A percentile compares a stretch with the other conserved stretches of the same genome.
Evolutionary conservation across 2,888 invertebrate species (phyloP).

Genomic region (Chironomus riparius): DNA sequence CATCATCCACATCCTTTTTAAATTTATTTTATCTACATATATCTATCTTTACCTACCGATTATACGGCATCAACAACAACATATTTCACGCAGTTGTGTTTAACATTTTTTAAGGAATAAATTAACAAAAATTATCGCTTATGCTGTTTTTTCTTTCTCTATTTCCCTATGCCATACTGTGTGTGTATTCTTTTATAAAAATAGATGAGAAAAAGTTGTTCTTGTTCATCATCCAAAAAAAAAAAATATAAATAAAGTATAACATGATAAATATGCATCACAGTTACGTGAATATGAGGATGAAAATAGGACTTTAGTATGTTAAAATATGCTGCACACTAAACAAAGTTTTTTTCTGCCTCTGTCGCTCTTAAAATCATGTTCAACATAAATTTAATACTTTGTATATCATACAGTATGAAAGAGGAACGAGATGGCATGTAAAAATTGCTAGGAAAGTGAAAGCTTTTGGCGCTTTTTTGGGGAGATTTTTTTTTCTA

Average conservation of each 20-base stretch:
- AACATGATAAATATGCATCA: slow-evolving; percentile 11
- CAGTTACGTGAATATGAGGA: slow-evolving; percentile 7
- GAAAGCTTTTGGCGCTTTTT: too few relatives aligned
- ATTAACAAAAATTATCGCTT: slow-evolving; percentile 18
- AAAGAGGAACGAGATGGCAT: too few relatives aligned
- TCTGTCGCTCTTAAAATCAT: slow-evolving; percentile 1
- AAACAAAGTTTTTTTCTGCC: neutral
- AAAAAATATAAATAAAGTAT: neutral
- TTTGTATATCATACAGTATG: neutral
- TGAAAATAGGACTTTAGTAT: neutral
- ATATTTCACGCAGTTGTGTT: slow-evolving; percentile 15
- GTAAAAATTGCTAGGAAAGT: too few relatives aligned
- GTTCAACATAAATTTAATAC: slow-evolving; percentile 8
- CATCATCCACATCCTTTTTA: too few relatives aligned
- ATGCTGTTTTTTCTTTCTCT: neutral
- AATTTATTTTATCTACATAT: too few relatives aligned
- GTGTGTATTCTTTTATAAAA: neutral
- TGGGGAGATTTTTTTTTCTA: too few relatives aligned
- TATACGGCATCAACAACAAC: neutral
- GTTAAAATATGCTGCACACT: neutral
- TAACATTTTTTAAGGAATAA: slow-evolving; percentile 14
- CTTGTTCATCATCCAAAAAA: slow-evolving; percentile 3
- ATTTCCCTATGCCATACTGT: neutral
- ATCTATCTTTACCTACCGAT: too few relatives aligned
- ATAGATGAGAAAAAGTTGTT: neutral